phyloP scores from a whole-genome alignment of 2,888 invertebrate genomes.

The Drosophila formosana region DNA sequence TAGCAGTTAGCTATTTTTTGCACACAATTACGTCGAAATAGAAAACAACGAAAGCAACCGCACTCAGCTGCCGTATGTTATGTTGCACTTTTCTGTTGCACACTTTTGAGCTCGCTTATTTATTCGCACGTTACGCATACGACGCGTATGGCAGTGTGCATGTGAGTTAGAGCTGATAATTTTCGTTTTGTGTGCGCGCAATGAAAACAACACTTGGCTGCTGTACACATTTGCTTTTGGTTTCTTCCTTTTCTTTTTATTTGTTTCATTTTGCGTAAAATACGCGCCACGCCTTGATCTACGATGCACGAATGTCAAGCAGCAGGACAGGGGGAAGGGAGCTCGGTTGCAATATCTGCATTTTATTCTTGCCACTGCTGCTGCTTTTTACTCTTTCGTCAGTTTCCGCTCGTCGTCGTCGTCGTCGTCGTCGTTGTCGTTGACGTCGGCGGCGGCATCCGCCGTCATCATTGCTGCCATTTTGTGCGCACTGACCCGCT shows the following conservation, averaged over 20 bases:
- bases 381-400: constrained; percentile 33
- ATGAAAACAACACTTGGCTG: constrained; percentile 37
- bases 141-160: constrained; percentile 41
- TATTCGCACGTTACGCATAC: constrained; percentile 66
- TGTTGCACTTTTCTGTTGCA: constrained; percentile 46
- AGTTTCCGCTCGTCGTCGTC: constrained; percentile 3
- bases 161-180: constrained; percentile 53
- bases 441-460: constrained; percentile 60
- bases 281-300: constrained; percentile 68
- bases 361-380: constrained; percentile 52
- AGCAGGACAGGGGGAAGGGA: neutral
- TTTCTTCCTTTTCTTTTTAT: constrained; percentile 35
- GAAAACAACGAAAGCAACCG: neutral
- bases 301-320: constrained; percentile 31
- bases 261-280: constrained; percentile 68
- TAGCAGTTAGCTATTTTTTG: neutral
- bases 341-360: constrained; percentile 65
- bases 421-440: constrained; percentile 22
- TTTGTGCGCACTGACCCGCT: constrained; percentile 78
- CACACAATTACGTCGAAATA: neutral
- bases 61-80: neutral
- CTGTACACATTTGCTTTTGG: constrained; percentile 42
- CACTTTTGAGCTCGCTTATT: constrained; percentile 61
- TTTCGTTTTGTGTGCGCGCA: constrained; percentile 29
- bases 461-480: constrained; percentile 75